Percentiles rank a stretch among this genome's conserved stretches.
Conservation (phyloP, 2,113 vertebrate genomes). For the Shinisaurus crocodilurus region DNA sequence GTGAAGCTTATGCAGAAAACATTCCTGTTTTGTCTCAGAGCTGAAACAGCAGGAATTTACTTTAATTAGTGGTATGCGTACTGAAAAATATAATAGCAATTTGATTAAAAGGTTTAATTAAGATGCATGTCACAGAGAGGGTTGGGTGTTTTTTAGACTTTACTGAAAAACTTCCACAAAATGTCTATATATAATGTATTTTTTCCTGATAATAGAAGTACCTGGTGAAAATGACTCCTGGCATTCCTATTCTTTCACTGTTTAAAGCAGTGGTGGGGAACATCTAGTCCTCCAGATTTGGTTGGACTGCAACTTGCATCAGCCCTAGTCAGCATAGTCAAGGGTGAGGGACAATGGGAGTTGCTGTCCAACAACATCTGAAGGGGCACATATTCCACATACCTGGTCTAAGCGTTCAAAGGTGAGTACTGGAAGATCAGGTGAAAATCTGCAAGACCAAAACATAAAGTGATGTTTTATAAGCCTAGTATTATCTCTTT, state of each 20-base stretch:
- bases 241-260: neutral
- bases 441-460: neutral
- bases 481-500: neutral
- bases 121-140: neutral
- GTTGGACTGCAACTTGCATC: no score
- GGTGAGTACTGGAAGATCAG: neutral
- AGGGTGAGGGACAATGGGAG: no score
- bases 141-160: neutral
- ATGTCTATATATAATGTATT: neutral
- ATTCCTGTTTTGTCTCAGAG: slow-evolving; percentile 2
- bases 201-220: neutral
- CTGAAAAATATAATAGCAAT: neutral
- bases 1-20: neutral
- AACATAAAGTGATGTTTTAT: neutral
- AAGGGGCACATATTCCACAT: no score
- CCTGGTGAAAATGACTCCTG: neutral
- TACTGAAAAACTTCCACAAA: neutral
- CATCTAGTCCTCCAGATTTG: no score
- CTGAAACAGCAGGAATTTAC: neutral
- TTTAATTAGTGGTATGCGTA: slow-evolving; percentile 23
- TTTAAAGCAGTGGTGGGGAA: no score
- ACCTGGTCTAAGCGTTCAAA: neutral
- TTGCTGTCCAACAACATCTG: no score
- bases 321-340: no score
- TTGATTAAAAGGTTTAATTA: slow-evolving; percentile 32